Base-by-base conservation (phyloP, 2,113 vertebrate species). In the Ammodytes marinus region DNA sequence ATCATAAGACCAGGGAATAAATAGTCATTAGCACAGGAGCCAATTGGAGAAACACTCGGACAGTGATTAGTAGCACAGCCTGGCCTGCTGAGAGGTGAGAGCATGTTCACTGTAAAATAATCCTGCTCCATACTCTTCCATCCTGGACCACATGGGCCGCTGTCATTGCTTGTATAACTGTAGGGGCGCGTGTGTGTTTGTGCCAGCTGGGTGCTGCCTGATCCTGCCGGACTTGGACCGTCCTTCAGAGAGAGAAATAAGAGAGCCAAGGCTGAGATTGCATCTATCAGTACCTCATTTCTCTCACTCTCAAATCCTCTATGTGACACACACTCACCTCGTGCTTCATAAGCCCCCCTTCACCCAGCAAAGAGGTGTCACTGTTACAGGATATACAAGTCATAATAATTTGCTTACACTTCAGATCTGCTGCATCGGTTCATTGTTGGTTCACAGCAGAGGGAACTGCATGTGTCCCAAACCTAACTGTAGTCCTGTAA, bases 101-200 rank as follows among this genome's bases (percentile, higher is more conserved):
- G 74, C 86, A 80, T 88, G 87, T 92, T 92, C 82, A 77, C 88
- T 90, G 88, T 89, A 85, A 92, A 93, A 90, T 70, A 83, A 93
- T 91, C 87, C 67, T 77, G 76, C 73, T 79, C 66, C 70, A 76
- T 81, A 19, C 75, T 82, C 69, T 73, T 65, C 65, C 54, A 71
- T 70, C 69, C 74, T 27, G 49, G 50, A 46, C 40, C 76, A 86
- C 87, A 88, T 81, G 81, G 27, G 84, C 50, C 5, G 1, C 76
- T 50, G 86, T 86, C 74, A 88, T 79, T 68, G 50, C 39, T 53
- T 54, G 27, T 57, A 60, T 46, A 40, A 52, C 65, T 55, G 65
- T 67, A 37, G 35, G 49, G 52, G 35, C 49, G 63, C 67, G 58
- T 55, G 57, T 79, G 76, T 79, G 69, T 60, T 52, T 50, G 50